Conservation (phyloP, 2,113 vertebrate species). For the Oophaga pumilio region DNA sequence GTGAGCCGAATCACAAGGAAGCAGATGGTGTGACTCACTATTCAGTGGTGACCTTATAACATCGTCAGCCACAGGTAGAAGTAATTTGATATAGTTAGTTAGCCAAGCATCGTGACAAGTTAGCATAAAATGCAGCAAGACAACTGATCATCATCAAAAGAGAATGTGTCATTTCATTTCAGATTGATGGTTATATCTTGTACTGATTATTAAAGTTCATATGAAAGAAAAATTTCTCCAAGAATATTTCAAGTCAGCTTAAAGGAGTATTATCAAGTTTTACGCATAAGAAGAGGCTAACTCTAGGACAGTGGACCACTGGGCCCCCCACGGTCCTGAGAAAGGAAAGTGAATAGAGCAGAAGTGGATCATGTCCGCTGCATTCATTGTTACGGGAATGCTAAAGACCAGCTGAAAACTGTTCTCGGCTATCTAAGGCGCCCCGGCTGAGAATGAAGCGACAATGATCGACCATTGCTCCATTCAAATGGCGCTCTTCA, state of each 20-base stretch:
- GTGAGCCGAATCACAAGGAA: not conserved
- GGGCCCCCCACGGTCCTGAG: no score
- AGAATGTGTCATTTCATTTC: not conserved
- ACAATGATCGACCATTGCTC: no score
- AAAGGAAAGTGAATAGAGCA: no score
- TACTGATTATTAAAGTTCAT: not conserved
- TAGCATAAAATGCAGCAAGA: conserved; percentile 17
- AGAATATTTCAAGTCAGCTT: not conserved
- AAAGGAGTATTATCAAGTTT: not conserved
- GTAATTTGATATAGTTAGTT: conserved; percentile 26
- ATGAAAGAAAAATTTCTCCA: not conserved
- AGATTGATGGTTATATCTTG: not conserved
- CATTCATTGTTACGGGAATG: no score
- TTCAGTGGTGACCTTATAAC: conserved; percentile 3
- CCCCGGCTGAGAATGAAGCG: no score
- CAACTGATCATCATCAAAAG: not conserved
- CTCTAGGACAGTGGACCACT: no score
- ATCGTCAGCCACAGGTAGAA: conserved; percentile 14
- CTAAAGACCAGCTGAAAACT: no score
- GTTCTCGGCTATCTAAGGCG: no score
- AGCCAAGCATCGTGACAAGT: not conserved
- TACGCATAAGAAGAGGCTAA: no score
- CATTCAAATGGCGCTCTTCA: no score
- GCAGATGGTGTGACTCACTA: conserved; percentile 8
- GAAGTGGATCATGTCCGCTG: no score